These are phyloP conservation scores for Cyanistes caeruleus DNA, from an alignment of 2,113 vertebrate species.

Conservation along the genomic window DNA sequence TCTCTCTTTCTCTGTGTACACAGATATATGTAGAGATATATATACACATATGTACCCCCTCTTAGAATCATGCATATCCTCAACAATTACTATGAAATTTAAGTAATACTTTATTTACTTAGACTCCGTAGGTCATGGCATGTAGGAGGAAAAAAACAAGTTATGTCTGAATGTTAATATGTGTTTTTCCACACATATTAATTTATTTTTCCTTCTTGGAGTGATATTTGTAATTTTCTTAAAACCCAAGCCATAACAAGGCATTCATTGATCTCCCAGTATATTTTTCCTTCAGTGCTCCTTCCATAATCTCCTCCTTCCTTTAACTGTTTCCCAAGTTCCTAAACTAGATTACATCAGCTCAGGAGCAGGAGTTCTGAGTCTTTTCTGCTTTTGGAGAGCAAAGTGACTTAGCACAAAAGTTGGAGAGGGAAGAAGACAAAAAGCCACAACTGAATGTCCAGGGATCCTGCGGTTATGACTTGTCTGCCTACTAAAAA, in stretches of 20 bases:
- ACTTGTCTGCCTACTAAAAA: slow-evolving; percentile 30
- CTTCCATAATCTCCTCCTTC: not conserved
- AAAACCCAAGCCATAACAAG: not conserved
- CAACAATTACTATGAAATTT: not conserved
- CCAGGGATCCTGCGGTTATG: slow-evolving; percentile 60
- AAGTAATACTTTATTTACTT: not conserved
- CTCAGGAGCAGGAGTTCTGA: not conserved
- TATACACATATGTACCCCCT: not conserved
- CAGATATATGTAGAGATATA: not conserved
- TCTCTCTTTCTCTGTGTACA: not conserved
- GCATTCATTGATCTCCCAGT: not conserved
- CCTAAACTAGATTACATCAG: not conserved
- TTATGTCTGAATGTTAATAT: not conserved
- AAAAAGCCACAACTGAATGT: slow-evolving; percentile 57
- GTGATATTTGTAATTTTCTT: not conserved
- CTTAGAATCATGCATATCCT: not conserved
- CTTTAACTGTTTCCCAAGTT: not conserved
- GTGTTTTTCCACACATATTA: not conserved
- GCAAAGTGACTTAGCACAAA: slow-evolving; percentile 24
- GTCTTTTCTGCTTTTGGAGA: slow-evolving; percentile 17
- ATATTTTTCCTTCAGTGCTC: not conserved
- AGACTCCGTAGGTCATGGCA: not conserved
- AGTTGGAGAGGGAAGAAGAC: slow-evolving; percentile 51
- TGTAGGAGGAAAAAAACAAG: not conserved
- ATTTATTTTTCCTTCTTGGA: not conserved